Evolutionary conservation across 2,797 vertebrate genomes (phyloP).

Genomic region (Toxotes lorentzi): DNA sequence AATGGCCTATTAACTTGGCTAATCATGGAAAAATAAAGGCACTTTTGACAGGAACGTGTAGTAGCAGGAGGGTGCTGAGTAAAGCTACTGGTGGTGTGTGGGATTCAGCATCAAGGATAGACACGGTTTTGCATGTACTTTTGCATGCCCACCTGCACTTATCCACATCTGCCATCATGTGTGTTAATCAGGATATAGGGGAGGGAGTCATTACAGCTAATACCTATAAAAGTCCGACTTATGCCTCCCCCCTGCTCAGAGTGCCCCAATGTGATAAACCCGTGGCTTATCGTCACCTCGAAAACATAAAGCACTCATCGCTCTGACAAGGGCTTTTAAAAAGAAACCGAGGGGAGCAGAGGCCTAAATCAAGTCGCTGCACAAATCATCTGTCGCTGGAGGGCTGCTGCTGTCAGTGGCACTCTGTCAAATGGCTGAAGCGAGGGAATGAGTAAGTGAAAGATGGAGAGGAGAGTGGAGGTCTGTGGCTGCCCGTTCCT

Average conservation of each 20-base stretch:
- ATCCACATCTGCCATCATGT: background rate
- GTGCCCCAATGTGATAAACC: slow-evolving; percentile 55
- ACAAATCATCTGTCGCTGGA: slow-evolving; percentile 70
- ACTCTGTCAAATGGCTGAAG: slow-evolving; percentile 45
- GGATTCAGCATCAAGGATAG: slow-evolving; percentile 25
- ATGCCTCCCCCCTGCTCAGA: slow-evolving; percentile 24
- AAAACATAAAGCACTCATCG: slow-evolving; percentile 66
- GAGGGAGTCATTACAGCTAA: slow-evolving; percentile 51
- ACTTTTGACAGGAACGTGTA: slow-evolving; percentile 43
- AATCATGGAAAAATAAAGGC: slow-evolving; percentile 54
- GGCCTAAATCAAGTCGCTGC: slow-evolving; percentile 57
- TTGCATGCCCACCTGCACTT: slow-evolving; percentile 8
- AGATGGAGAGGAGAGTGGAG: slow-evolving; percentile 33
- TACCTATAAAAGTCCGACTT: slow-evolving; percentile 49
- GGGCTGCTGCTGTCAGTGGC: slow-evolving; percentile 54
- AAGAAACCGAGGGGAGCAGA: slow-evolving; percentile 38
- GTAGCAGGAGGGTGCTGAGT: slow-evolving; percentile 38
- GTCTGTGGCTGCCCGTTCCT: slow-evolving; percentile 40
- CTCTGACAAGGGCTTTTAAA: slow-evolving; percentile 64
- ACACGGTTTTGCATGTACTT: slow-evolving; percentile 8
- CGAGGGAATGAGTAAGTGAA: slow-evolving; percentile 63
- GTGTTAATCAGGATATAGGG: slow-evolving; percentile 39
- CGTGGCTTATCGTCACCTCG: slow-evolving; percentile 47
- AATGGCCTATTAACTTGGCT: slow-evolving; percentile 64
- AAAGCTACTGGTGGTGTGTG: background rate